Conservation (phyloP, 1,140 invertebrate species). For the Euschistus heros region DNA sequence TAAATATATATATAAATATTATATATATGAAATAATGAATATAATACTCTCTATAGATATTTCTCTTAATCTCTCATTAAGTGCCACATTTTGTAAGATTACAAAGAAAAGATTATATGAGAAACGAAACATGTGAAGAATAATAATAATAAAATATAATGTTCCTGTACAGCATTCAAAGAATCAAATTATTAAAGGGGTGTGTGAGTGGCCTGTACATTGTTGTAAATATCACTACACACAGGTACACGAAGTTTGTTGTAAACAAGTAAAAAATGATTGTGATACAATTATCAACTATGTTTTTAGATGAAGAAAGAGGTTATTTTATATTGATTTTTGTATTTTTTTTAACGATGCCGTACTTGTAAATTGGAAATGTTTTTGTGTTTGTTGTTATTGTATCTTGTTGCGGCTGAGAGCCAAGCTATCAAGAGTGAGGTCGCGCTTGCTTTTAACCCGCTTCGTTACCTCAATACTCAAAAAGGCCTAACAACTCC, state of each 20-base stretch:
- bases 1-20: constrained; percentile 21
- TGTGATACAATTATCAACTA: constrained; percentile 31
- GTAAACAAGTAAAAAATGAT: constrained; percentile 29
- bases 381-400: constrained; percentile 26
- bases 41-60: constrained; percentile 29
- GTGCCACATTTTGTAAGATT: constrained; percentile 31
- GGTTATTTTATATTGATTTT: constrained; percentile 28
- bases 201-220: constrained; percentile 25
- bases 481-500: constrained; percentile 26
- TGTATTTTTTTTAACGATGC: constrained; percentile 27
- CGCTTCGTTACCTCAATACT: constrained; percentile 9
- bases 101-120: constrained; percentile 27
- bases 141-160: constrained; percentile 28
- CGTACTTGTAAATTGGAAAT: constrained; percentile 22
- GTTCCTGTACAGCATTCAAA: constrained; percentile 30
- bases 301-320: constrained; percentile 25
- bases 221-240: constrained; percentile 27
- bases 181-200: constrained; percentile 28
- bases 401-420: constrained; percentile 23
- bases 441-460: constrained; percentile 27
- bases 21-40: constrained; percentile 23
- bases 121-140: constrained; percentile 25
- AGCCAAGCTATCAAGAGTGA: constrained; percentile 30
- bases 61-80: constrained; percentile 29
- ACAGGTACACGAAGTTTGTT: constrained; percentile 27